Evolutionary conservation across 2,797 vertebrate genomes (phyloP).

Genomic region (Scomberomorus guttatus): DNA sequence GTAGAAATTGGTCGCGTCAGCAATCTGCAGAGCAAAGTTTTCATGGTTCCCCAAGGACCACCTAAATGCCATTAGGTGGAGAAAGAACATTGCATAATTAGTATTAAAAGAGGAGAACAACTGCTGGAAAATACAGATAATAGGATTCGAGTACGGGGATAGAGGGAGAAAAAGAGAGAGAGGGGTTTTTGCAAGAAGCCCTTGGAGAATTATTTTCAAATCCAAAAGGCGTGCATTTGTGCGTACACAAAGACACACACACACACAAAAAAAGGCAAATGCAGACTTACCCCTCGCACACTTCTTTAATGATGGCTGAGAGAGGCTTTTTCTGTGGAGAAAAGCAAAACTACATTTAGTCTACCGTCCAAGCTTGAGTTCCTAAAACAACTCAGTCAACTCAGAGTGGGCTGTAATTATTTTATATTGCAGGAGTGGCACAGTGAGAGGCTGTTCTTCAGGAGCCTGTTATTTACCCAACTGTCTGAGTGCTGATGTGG

Average conservation of each 20-base stretch:
- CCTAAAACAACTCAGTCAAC: conserved; percentile 61
- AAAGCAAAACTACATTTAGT: conserved; percentile 64
- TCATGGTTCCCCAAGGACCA: conserved; percentile 96
- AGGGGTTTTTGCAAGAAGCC: conserved; percentile 1
- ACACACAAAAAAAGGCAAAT: not conserved
- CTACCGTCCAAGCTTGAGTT: conserved; percentile 31
- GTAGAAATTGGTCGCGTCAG: conserved; percentile 96
- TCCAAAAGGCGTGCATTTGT: conserved; percentile 2
- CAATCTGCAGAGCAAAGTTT: conserved; percentile 94
- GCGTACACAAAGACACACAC: not conserved
- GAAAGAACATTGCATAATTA: conserved; percentile 43
- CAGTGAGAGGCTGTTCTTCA: conserved; percentile 44
- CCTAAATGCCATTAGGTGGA: conserved; percentile 74
- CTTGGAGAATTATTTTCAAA: conserved; percentile 32
- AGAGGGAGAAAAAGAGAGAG: not conserved
- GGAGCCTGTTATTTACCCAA: conserved; percentile 46
- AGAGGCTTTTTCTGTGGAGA: conserved; percentile 95
- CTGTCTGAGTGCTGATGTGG: conserved; percentile 34
- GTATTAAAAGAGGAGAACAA: conserved; percentile 39
- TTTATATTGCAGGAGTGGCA: conserved; percentile 59
- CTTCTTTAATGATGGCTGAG: conserved; percentile 98
- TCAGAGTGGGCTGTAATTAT: conserved; percentile 60
- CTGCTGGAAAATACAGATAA: conserved; percentile 30
- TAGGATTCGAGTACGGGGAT: conserved; percentile 24
- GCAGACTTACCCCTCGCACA: conserved; percentile 96